Evolutionary conservation across 2,888 invertebrate species (phyloP), one percentile per base, ranked within the genome.

Genomic region (Iselma pallidipennis): DNA sequence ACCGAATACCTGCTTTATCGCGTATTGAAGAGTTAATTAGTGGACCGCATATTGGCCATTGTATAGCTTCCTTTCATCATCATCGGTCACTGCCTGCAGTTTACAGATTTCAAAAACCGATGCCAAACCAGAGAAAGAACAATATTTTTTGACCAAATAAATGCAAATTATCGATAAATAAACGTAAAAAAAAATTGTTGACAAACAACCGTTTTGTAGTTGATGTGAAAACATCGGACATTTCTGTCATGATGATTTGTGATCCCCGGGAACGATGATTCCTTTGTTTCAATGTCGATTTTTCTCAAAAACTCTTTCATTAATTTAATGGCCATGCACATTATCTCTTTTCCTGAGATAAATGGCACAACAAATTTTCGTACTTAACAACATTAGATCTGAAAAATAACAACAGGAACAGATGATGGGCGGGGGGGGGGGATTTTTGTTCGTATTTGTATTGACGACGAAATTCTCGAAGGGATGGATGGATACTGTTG

Each of bases 401-500:
- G 5, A 7, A 33, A 33, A n/a, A 37, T 37, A 37, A n/a, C n/a
- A n/a, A n/a, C n/a, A n/a, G n/a, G n/a, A n/a, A n/a, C n/a, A n/a
- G n/a, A n/a, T n/a, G n/a, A n/a, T n/a, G 4, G 9, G 2, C 7
- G 7, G 6, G 10, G 37, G 10, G 37, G 37, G 31, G 14, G 4
- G 31, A n/a, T n/a, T 33, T 33, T 4, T 14, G n/a, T 37, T 7
- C 16, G 16, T 37, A 37, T 37, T 37, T 16, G 4, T 2, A 33
- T 14, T 33, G 31, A 33, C 37, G 37, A 16, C 66, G 65, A 65
- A 68, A 66, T 68, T 67, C 69, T 58, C n/a, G 33, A 48, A 33
- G 65, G 64, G 67, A 52, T 61, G 67, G 66, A 61, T 57, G 67
- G 51, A 64, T 61, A 59, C 65, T 66, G 65, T 68, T 65, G 57